phyloP scores from a whole-genome alignment of 1,140 invertebrate species.

The Drosophila setifemur region DNA sequence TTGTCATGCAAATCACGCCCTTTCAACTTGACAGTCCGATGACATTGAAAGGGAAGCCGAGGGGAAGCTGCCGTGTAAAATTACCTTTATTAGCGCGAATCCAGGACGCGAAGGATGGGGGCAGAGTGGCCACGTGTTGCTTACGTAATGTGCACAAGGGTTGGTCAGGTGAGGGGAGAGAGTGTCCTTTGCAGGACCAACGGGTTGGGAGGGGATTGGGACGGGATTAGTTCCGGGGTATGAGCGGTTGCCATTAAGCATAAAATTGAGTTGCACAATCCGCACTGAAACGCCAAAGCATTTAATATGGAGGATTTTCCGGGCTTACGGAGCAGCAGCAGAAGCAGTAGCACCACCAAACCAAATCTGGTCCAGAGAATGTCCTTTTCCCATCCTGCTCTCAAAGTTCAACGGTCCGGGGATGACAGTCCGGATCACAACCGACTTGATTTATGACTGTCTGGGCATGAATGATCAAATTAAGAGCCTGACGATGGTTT shows the following conservation, averaged over 20 bases:
- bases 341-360: not conserved
- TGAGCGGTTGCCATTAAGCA: slow-evolving; percentile 41
- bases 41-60: slow-evolving; percentile 63
- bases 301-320: slow-evolving; percentile 57
- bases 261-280: slow-evolving; percentile 57
- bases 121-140: slow-evolving; percentile 53
- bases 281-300: slow-evolving; percentile 27
- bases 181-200: slow-evolving; percentile 19
- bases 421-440: slow-evolving; percentile 10
- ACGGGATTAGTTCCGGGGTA: slow-evolving; percentile 40
- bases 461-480: slow-evolving; percentile 16
- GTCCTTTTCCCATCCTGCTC: not conserved
- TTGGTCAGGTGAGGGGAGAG: not conserved
- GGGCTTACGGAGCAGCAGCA: slow-evolving; percentile 22
- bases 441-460: slow-evolving; percentile 26
- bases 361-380: not conserved
- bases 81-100: slow-evolving; percentile 67
- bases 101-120: not conserved
- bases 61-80: slow-evolving; percentile 31
- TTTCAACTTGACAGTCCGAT: slow-evolving; percentile 21
- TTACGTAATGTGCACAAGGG: slow-evolving; percentile 45
- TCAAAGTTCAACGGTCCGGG: slow-evolving; percentile 7
- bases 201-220: no score
- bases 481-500: not conserved
- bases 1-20: slow-evolving; percentile 46